Evolutionary conservation across 1,140 invertebrate species (phyloP).

Genomic region (Chironomus striatipennis): DNA sequence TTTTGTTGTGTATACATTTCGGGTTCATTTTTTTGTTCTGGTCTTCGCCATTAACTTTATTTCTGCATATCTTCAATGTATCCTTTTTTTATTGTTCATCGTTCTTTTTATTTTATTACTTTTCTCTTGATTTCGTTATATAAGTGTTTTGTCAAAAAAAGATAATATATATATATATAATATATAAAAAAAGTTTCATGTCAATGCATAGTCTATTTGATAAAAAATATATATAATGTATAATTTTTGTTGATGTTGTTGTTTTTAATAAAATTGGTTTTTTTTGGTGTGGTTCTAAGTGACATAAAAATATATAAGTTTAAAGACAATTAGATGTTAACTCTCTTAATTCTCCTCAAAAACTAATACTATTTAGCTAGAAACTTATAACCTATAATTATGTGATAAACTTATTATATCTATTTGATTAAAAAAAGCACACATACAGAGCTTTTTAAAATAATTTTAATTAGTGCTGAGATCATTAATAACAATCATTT

Average conservation of each 20-base stretch:
- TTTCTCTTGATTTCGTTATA: not conserved
- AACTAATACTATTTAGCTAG: constrained; percentile 13
- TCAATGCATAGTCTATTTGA: constrained; percentile 8
- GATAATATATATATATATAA: not conserved
- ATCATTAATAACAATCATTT: no score
- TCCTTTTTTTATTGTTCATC: not conserved
- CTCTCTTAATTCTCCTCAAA: not conserved
- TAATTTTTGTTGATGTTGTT: constrained; percentile 22
- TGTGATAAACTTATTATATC: not conserved
- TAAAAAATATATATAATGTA: not conserved
- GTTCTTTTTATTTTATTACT: not conserved
- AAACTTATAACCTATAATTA: not conserved
- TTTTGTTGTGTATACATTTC: no score
- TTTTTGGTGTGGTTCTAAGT: constrained; percentile 4
- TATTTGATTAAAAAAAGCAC: no score
- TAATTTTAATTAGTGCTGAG: no score
- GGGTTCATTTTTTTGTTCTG: no score
- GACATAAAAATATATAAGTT: not conserved
- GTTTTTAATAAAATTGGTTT: not conserved
- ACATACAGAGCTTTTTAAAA: no score
- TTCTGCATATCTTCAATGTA: not conserved
- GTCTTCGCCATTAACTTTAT: not conserved
- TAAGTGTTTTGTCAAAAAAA: not conserved
- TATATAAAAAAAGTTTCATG: not conserved
- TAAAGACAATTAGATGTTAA: not conserved